Conservation (phyloP, 2,888 invertebrate species). For the Bibio marci region DNA sequence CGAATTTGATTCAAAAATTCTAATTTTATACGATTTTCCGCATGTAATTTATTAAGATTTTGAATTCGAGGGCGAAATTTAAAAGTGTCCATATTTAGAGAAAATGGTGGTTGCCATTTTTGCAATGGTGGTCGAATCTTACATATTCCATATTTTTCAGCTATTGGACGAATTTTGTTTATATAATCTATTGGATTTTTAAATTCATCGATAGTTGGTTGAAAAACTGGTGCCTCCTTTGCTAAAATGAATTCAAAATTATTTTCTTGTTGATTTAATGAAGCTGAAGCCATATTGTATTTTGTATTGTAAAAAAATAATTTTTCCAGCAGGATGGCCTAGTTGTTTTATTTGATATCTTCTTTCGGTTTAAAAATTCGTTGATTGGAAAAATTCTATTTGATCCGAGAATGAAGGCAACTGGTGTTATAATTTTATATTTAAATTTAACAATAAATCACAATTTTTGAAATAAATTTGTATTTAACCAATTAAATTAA, state of each 20-base stretch:
- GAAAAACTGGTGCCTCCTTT: slow-evolving; percentile 89
- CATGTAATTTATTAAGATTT: slow-evolving; percentile 77
- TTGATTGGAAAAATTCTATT: too few relatives aligned
- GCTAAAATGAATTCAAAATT: slow-evolving; percentile 68
- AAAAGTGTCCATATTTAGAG: slow-evolving; percentile 90
- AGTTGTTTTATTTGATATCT: too few relatives aligned
- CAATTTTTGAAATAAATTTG: too few relatives aligned
- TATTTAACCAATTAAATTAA: too few relatives aligned
- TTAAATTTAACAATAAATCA: too few relatives aligned
- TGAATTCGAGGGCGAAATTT: slow-evolving; percentile 93
- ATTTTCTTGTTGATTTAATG: too few relatives aligned
- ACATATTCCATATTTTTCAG: slow-evolving; percentile 93
- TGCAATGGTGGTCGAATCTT: slow-evolving; percentile 94
- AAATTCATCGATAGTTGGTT: slow-evolving; percentile 89
- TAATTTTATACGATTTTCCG: slow-evolving; percentile 86
- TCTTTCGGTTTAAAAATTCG: too few relatives aligned
- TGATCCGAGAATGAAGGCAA: too few relatives aligned
- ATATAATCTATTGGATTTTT: slow-evolving; percentile 92
- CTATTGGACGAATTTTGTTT: slow-evolving; percentile 86
- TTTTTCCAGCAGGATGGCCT: too few relatives aligned
- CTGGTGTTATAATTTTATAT: too few relatives aligned
- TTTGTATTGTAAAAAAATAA: too few relatives aligned
- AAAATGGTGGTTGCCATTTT: slow-evolving; percentile 96
- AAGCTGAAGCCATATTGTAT: too few relatives aligned
- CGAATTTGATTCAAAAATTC: slow-evolving; percentile 95